Conservation (phyloP, 2,888 invertebrate species). For the Onthophagus sagittarius region DNA sequence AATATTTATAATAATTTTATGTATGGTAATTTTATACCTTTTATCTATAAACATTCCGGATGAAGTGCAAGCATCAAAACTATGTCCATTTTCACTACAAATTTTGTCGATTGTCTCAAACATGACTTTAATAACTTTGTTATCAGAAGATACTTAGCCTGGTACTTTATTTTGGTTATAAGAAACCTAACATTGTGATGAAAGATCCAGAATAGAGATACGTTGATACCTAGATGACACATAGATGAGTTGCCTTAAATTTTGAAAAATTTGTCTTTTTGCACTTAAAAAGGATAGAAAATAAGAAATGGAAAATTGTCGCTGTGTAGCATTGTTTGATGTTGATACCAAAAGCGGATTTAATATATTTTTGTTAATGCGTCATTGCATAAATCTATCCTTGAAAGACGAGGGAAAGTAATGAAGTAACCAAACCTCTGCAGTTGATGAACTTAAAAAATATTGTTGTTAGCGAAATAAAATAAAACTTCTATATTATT, state of each 20-base stretch:
- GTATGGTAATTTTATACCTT: slow-evolving; percentile 52
- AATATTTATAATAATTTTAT: slow-evolving; percentile 41
- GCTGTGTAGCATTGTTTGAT: no score
- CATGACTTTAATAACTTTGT: slow-evolving; percentile 53
- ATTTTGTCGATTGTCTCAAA: slow-evolving; percentile 51
- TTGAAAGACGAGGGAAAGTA: no score
- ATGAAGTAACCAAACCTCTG: no score
- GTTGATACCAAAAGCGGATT: no score
- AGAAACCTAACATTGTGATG: slow-evolving; percentile 32
- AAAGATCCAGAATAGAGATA: slow-evolving; percentile 37
- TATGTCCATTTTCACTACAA: slow-evolving; percentile 42
- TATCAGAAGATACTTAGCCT: slow-evolving; percentile 59
- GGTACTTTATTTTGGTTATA: slow-evolving; percentile 58
- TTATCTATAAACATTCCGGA: slow-evolving; percentile 52
- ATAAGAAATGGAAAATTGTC: no score
- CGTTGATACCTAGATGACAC: slow-evolving; percentile 57
- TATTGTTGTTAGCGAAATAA: no score
- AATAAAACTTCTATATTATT: no score
- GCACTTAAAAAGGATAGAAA: no score
- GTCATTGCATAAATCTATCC: no score
- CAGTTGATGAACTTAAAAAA: no score
- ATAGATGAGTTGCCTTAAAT: background rate
- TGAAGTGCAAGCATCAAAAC: slow-evolving; percentile 33
- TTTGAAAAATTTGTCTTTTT: no score
- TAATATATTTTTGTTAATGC: no score